phyloP scores from a whole-genome alignment of 2,888 invertebrate species.

The Epsilonema sp. region DNA sequence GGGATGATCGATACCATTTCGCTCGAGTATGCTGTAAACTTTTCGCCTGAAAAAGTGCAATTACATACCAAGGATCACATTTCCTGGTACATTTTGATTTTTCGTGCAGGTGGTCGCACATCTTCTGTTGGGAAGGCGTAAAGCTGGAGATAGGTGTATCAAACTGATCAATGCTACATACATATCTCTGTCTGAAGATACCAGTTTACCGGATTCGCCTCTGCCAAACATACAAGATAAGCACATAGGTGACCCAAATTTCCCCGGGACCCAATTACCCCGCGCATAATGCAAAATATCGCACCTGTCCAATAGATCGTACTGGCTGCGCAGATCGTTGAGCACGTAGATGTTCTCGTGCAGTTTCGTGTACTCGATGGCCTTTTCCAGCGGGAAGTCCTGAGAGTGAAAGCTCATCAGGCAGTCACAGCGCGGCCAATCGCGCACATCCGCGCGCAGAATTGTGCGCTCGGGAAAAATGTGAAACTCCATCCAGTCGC shows the following conservation, averaged over 20 bases:
- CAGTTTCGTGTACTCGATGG: constrained; percentile 78
- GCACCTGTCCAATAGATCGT: constrained; percentile 69
- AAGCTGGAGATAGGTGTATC: too few species aligned
- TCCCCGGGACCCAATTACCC: too few species aligned
- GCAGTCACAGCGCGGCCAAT: constrained; percentile 95
- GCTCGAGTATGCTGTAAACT: constrained; percentile 82
- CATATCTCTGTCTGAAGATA: too few species aligned
- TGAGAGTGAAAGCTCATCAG: constrained; percentile 49
- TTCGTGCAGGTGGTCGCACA: too few species aligned
- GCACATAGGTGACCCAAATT: too few species aligned
- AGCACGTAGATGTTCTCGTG: constrained; percentile 83
- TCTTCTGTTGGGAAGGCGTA: too few species aligned
- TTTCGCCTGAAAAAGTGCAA: constrained; percentile 53
- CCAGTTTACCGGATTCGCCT: too few species aligned
- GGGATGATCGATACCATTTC: constrained; percentile 89
- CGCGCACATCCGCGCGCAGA: constrained; percentile 77
- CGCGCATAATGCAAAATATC: too few species aligned
- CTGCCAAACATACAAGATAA: too few species aligned
- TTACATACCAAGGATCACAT: too few species aligned
- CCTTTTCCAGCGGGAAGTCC: constrained; percentile 87
- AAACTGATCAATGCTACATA: too few species aligned
- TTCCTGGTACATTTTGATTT: too few species aligned
- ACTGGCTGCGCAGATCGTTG: constrained; percentile 95
- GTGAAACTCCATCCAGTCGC: constrained; percentile 34
- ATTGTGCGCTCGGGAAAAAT: constrained; percentile 92